Evolutionary conservation across 2,888 invertebrate species (phyloP).

Genomic region (Bruchidius siliquastri): DNA sequence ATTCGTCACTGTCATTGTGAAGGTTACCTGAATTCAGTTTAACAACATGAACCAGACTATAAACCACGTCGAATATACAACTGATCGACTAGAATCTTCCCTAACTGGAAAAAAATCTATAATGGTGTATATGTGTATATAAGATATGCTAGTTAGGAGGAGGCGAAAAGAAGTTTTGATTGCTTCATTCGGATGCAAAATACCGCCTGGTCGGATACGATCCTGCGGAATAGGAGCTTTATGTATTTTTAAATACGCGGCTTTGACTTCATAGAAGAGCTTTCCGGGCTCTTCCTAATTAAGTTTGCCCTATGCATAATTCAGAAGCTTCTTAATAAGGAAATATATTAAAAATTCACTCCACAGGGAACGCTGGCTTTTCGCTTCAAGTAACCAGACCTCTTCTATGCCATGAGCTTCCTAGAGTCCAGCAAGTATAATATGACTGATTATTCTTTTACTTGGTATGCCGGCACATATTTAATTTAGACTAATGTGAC

Average conservation of each 20-base stretch:
- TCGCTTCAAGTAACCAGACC: background rate
- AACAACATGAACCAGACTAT: conserved; percentile 1
- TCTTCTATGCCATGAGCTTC: no score
- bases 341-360: conserved; percentile 23
- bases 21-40: conserved; percentile 8
- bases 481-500: no score
- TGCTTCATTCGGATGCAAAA: conserved; percentile 38
- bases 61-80: conserved; percentile 2
- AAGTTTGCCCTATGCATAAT: conserved; percentile 25
- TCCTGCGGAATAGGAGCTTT: conserved; percentile 20
- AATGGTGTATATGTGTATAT: conserved; percentile 49
- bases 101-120: conserved; percentile 49
- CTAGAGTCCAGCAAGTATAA: no score
- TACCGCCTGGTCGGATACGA: conserved; percentile 14
- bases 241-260: conserved; percentile 25
- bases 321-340: conserved; percentile 24
- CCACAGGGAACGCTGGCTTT: background rate
- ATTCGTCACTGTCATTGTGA: no score
- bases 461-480: no score
- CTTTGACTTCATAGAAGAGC: conserved; percentile 13
- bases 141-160: conserved; percentile 49
- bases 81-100: conserved; percentile 43
- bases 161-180: conserved; percentile 47
- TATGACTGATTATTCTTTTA: no score
- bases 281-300: conserved; percentile 21